These are phyloP conservation scores for Synodontis membranacea DNA, from an alignment of 2,113 vertebrate genomes.

Conservation along the genomic window DNA sequence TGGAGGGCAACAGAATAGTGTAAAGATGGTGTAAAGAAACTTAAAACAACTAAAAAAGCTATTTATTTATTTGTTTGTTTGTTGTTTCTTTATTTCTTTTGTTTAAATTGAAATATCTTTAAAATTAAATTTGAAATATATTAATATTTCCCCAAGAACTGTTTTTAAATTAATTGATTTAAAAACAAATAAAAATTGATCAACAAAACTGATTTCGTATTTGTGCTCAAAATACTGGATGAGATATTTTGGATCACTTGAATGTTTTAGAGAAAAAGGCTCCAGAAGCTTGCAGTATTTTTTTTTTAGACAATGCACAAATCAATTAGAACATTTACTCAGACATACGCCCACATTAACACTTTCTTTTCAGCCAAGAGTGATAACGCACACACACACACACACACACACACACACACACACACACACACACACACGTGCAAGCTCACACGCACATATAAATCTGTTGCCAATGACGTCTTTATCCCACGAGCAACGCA, in stretches of 20 bases:
- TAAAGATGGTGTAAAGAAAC: neutral
- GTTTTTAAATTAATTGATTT: too few relatives aligned
- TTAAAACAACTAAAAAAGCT: too few relatives aligned
- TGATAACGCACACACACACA: neutral
- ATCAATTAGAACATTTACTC: constrained; percentile 24
- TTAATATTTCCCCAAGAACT: too few relatives aligned
- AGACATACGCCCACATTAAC: constrained; percentile 22
- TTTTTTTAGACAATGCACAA: neutral
- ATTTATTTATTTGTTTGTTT: neutral
- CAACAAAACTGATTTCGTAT: neutral
- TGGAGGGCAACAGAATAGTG: neutral
- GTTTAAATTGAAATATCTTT: too few relatives aligned
- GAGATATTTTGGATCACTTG: neutral
- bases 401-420: constrained; percentile 4
- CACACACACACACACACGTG: neutral
- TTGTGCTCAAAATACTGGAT: neutral
- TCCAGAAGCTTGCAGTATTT: neutral
- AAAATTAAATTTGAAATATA: too few relatives aligned
- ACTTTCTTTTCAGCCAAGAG: constrained; percentile 13
- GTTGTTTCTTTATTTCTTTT: too few relatives aligned
- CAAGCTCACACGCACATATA: neutral
- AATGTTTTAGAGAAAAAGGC: neutral
- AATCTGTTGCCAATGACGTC: neutral
- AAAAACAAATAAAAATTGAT: too few relatives aligned
- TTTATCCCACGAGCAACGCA: neutral